Percentiles rank a stretch among this genome's conserved stretches.
phyloP scores from a whole-genome alignment of 2,113 vertebrate species.

The Tachuris rubrigastra region DNA sequence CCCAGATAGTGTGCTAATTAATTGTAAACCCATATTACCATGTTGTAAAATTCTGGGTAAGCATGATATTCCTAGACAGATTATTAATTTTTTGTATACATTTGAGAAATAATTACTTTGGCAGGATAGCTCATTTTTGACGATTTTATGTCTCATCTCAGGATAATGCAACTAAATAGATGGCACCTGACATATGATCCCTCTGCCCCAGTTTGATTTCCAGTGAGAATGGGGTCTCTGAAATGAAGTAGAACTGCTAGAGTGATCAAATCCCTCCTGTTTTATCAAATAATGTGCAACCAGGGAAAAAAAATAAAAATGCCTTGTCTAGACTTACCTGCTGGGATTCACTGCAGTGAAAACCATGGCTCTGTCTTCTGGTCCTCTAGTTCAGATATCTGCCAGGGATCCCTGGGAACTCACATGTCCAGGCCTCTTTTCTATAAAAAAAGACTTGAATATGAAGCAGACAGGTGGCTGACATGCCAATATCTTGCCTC shows the following conservation, averaged over 20 bases:
- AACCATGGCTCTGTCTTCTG: not conserved
- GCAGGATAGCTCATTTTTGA: not conserved
- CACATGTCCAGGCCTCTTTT: not conserved
- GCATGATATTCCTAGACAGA: not conserved
- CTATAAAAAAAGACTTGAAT: not conserved
- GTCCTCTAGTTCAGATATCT: not conserved
- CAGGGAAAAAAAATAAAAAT: not conserved
- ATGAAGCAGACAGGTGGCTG: not conserved
- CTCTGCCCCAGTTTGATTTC: not conserved
- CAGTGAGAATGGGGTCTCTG: not conserved
- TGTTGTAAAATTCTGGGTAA: not conserved
- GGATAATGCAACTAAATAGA: not conserved
- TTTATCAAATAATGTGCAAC: not conserved
- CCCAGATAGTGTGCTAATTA: not conserved
- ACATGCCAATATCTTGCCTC: not conserved
- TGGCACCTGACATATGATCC: not conserved
- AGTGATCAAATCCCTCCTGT: not conserved
- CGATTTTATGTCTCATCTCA: not conserved
- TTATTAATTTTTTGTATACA: not conserved
- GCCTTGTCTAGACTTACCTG: conserved; percentile 11
- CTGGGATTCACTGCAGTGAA: not conserved
- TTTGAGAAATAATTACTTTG: not conserved
- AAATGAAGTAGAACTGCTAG: not conserved
- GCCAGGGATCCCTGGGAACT: not conserved
- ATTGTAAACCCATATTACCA: not conserved